Evolutionary conservation across 2,888 invertebrate genomes (phyloP).

Genomic region (Agonopterix arenella): DNA sequence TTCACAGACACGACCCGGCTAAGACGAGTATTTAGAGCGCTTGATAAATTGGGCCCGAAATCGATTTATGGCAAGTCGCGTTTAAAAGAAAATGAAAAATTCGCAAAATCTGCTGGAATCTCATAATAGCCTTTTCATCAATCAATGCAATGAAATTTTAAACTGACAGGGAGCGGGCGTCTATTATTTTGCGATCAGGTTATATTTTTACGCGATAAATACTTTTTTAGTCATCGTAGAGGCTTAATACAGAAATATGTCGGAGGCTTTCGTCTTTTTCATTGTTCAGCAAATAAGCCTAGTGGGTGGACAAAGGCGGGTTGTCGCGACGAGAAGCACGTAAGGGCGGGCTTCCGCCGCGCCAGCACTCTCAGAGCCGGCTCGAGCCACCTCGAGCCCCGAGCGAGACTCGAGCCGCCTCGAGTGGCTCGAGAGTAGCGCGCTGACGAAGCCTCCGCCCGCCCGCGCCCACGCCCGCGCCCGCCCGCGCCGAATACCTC

Average conservation of each 20-base stretch:
- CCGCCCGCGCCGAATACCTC: conserved; percentile 39
- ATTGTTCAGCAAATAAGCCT: conserved; percentile 76
- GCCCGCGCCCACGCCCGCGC: conserved; percentile 9
- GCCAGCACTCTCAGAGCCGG: conserved; percentile 57
- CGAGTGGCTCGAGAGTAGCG: conserved; percentile 56
- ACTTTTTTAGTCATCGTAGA: conserved; percentile 31
- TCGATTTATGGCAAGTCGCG: conserved; percentile 59
- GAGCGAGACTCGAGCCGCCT: conserved; percentile 43
- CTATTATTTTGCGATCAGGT: conserved; percentile 49
- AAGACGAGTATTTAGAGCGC: conserved; percentile 53
- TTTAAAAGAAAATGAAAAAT: conserved; percentile 64
- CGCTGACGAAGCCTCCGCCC: conserved; percentile 8
- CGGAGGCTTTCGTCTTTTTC: conserved; percentile 65
- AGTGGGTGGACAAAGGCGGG: conserved; percentile 74
- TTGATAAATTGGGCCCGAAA: conserved; percentile 61
- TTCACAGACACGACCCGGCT: conserved; percentile 44
- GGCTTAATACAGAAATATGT: conserved; percentile 50
- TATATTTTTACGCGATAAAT: conserved; percentile 45
- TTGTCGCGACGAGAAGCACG: conserved; percentile 65
- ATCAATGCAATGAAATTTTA: conserved; percentile 60
- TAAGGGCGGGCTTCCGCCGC: conserved; percentile 71
- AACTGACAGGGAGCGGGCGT: conserved; percentile 37
- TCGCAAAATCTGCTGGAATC: conserved; percentile 54
- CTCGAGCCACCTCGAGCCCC: conserved; percentile 48
- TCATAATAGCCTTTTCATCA: conserved; percentile 65